These are phyloP conservation scores for Artemia sp. DNA, from an alignment of 2,888 invertebrate species.

Conservation along the genomic window DNA sequence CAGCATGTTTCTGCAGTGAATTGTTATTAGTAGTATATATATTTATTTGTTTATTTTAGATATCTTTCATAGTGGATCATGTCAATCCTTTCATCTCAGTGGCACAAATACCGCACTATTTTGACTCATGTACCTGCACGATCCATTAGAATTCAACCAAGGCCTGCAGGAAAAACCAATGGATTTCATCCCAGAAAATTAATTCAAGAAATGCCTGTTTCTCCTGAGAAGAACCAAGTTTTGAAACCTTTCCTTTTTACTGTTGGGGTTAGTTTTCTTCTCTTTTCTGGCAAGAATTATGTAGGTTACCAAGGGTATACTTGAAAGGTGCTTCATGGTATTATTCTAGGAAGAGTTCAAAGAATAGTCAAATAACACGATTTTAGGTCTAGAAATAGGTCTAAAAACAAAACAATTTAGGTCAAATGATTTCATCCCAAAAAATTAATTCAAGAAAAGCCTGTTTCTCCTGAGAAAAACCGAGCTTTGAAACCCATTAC, in stretches of 20 bases:
- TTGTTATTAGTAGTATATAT: no score
- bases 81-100: no score
- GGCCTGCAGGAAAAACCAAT: neutral
- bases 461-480: neutral
- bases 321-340: no score
- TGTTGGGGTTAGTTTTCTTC: neutral
- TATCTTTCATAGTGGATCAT: no score
- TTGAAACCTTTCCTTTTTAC: neutral
- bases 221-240: slow-evolving; percentile 2
- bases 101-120: no score
- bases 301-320: neutral
- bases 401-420: no score
- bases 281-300: neutral
- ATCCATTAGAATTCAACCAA: neutral
- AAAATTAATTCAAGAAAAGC: neutral
- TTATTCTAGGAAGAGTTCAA: no score
- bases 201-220: neutral
- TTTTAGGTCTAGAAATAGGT: no score
- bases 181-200: slow-evolving; percentile 5
- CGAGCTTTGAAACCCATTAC: neutral
- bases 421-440: neutral
- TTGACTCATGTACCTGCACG: no score
- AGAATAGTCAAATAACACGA: no score
- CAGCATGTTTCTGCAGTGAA: no score
- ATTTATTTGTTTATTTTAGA: no score